phyloP scores from a whole-genome alignment of 2,888 invertebrate genomes.

The Scaptomyza reducta region DNA sequence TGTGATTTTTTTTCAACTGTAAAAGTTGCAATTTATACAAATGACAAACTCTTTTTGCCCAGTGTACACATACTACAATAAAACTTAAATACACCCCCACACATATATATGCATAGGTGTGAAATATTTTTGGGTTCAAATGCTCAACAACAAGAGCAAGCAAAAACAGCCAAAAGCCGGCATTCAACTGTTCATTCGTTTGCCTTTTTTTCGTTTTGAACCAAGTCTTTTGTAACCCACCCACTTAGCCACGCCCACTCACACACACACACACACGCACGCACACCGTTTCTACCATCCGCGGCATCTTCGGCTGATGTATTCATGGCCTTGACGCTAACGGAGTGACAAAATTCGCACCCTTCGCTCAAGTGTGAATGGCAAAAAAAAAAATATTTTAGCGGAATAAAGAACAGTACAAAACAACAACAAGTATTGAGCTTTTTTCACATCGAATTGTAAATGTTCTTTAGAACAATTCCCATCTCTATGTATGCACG shows the following conservation, averaged over 20 bases:
- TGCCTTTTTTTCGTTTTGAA: background rate
- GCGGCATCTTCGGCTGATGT: conserved; percentile 63
- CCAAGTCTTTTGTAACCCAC: background rate
- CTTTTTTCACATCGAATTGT: no score
- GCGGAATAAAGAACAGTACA: conserved; percentile 1
- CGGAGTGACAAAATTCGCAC: conserved; percentile 81
- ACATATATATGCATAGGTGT: conserved; percentile 53
- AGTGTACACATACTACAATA: conserved; percentile 11
- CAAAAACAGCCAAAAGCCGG: conserved; percentile 41
- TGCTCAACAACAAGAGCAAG: conserved; percentile 11
- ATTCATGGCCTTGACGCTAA: conserved; percentile 78
- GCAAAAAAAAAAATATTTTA: conserved; percentile 37
- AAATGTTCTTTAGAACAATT: no score
- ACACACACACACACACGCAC: background rate
- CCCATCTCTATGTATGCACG: no score
- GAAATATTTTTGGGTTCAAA: conserved; percentile 76
- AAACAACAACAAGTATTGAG: conserved; percentile 9
- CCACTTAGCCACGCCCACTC: conserved; percentile 37
- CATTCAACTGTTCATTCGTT: conserved; percentile 47
- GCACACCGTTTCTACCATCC: conserved; percentile 14
- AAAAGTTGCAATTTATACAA: no score
- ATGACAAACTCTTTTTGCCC: background rate
- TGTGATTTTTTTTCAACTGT: no score
- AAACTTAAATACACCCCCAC: conserved; percentile 11
- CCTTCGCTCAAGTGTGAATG: conserved; percentile 66